These are phyloP conservation scores for Coccyzus lansbergi DNA, from an alignment of 2,797 vertebrate genomes.

Conservation along the genomic window DNA sequence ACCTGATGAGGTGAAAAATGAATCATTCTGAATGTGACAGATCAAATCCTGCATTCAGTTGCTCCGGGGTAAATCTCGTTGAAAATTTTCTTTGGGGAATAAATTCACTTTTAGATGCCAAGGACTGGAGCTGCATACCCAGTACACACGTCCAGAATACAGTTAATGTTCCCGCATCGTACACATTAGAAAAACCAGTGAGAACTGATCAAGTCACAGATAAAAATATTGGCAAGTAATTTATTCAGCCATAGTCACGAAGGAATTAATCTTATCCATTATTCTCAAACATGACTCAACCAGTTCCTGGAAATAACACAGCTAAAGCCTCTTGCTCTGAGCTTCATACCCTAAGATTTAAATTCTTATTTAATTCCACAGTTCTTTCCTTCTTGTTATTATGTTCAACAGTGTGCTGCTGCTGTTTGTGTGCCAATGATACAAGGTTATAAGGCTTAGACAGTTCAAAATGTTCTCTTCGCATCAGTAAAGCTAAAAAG, in stretches of 20 bases:
- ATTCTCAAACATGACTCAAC: constrained; percentile 66
- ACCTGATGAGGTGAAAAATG: constrained; percentile 36
- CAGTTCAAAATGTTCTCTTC: constrained; percentile 69
- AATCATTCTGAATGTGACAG: constrained; percentile 6
- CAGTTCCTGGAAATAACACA: constrained; percentile 58
- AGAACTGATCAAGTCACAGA: constrained; percentile 12
- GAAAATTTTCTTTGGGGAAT: constrained; percentile 34
- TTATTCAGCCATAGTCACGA: constrained; percentile 33
- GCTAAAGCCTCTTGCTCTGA: constrained; percentile 25
- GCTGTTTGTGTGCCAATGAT: constrained; percentile 44
- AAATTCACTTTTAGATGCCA: constrained; percentile 7
- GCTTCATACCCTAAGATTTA: constrained; percentile 53
- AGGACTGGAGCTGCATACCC: not conserved
- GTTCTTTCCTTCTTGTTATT: constrained; percentile 49
- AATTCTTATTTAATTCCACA: constrained; percentile 61
- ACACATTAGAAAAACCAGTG: not conserved
- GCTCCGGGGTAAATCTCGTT: not conserved
- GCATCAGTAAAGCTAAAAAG: constrained; percentile 53
- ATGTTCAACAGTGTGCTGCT: constrained; percentile 45
- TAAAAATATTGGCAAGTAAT: constrained; percentile 51
- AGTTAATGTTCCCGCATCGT: not conserved
- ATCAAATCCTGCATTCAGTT: not conserved
- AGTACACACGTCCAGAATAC: not conserved
- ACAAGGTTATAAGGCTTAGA: constrained; percentile 58
- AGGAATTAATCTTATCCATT: constrained; percentile 56